Evolutionary conservation across 2,797 vertebrate species (phyloP).

Genomic region (Intellagama lesueurii): DNA sequence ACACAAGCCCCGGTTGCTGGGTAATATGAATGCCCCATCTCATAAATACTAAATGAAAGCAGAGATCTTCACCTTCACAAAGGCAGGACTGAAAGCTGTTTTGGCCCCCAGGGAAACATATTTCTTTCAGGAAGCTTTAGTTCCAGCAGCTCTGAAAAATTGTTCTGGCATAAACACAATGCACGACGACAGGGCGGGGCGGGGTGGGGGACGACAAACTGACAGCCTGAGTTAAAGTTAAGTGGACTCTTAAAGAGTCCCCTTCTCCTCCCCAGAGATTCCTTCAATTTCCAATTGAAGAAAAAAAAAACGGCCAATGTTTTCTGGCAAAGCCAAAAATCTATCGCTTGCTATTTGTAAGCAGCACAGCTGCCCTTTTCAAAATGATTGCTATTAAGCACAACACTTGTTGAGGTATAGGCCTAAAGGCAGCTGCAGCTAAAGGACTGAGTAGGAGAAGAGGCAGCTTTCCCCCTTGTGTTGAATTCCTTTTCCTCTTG

Average conservation of each 20-base stretch:
- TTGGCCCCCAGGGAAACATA: slow-evolving; percentile 56
- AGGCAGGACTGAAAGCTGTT: slow-evolving; percentile 61
- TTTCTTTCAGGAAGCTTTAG: slow-evolving; percentile 62
- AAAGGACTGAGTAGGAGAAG: slow-evolving; percentile 33
- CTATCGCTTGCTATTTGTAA: slow-evolving; percentile 58
- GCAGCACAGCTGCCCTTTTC: slow-evolving; percentile 52
- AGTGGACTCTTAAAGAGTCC: slow-evolving; percentile 35
- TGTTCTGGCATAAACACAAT: slow-evolving; percentile 28
- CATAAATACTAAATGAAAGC: slow-evolving; percentile 77
- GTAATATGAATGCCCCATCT: slow-evolving; percentile 62
- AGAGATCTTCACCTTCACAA: slow-evolving; percentile 67
- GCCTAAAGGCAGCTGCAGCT: slow-evolving; percentile 53
- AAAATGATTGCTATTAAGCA: slow-evolving; percentile 37
- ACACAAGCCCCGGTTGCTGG: slow-evolving; percentile 63
- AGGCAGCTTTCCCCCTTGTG: slow-evolving; percentile 52
- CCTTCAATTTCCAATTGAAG: slow-evolving; percentile 30
- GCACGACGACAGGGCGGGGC: slow-evolving; percentile 4
- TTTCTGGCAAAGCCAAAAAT: slow-evolving; percentile 52
- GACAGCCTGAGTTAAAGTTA: slow-evolving; percentile 25
- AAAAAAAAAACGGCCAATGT: slow-evolving; percentile 25
- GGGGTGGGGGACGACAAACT: not conserved
- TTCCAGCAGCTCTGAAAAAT: slow-evolving; percentile 48
- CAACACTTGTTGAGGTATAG: slow-evolving; percentile 47
- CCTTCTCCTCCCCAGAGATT: not conserved
- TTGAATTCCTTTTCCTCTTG: slow-evolving; percentile 32